These are phyloP conservation scores for Drosophila bocqueti DNA, from an alignment of 1,140 invertebrate species.

Conservation along the genomic window DNA sequence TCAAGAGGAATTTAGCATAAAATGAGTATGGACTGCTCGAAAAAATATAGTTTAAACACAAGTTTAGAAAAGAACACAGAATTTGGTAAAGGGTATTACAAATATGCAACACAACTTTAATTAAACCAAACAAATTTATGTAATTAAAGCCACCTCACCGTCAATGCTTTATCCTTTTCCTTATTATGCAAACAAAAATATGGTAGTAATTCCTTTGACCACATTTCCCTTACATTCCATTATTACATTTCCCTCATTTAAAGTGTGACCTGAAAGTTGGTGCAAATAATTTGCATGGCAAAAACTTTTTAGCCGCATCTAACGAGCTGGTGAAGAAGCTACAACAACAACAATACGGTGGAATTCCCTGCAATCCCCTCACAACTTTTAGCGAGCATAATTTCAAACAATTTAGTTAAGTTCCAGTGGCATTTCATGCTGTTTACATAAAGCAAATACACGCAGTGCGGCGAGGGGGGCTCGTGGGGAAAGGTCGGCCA, in stretches of 20 bases:
- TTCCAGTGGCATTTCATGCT: conserved; percentile 63
- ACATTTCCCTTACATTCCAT: conserved; percentile 11
- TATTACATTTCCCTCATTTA: conserved; percentile 4
- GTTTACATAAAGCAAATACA: conserved; percentile 59
- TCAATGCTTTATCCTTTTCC: neutral
- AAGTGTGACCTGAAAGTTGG: conserved; percentile 14
- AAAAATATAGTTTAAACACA: no score
- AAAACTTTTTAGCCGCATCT: conserved; percentile 26
- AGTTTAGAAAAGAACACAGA: no score
- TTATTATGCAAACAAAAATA: conserved; percentile 12
- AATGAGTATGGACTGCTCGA: neutral
- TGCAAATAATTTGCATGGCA: conserved; percentile 20
- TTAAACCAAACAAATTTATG: no score
- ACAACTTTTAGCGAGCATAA: conserved; percentile 48
- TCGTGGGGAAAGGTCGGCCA: neutral
- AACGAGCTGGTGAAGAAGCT: conserved; percentile 8
- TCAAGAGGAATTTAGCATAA: neutral
- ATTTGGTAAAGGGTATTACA: no score
- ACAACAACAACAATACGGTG: neutral
- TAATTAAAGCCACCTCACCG: neutral
- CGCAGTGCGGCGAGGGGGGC: neutral
- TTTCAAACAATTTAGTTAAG: conserved; percentile 70
- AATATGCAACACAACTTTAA: neutral
- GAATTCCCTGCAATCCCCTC: conserved; percentile 10
- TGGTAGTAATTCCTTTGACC: conserved; percentile 11